These are phyloP conservation scores for Donacobius atricapilla DNA, from an alignment of 2,113 vertebrate species.

Conservation along the genomic window DNA sequence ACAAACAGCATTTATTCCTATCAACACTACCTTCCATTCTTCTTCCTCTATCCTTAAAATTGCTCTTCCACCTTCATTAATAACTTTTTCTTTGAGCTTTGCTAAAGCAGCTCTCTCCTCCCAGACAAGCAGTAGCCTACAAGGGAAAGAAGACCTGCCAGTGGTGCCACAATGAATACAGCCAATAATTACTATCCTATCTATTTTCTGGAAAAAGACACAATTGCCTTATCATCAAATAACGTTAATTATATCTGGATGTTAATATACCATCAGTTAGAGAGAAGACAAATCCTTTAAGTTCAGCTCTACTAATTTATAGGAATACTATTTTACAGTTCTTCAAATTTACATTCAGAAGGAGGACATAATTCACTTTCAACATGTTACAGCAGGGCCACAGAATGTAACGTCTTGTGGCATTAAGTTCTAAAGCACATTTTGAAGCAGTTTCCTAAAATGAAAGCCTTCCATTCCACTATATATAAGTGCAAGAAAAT, in stretches of 20 bases:
- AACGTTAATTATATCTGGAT: not conserved
- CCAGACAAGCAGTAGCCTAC: conserved; percentile 82
- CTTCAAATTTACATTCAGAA: not conserved
- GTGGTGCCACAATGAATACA: not conserved
- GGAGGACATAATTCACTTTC: not conserved
- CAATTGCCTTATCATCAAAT: not conserved
- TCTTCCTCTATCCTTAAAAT: conserved; percentile 89
- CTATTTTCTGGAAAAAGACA: not conserved
- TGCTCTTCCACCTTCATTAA: conserved; percentile 84
- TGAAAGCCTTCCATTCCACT: not conserved
- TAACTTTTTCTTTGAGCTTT: conserved; percentile 85
- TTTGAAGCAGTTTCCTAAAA: not conserved
- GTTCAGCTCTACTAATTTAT: not conserved
- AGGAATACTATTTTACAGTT: not conserved
- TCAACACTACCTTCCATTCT: conserved; percentile 87
- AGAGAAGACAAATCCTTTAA: not conserved
- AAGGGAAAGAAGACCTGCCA: conserved; percentile 3
- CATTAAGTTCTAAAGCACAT: not conserved
- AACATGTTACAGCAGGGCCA: not conserved
- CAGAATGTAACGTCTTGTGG: not conserved
- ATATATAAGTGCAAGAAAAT: not conserved
- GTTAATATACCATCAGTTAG: not conserved
- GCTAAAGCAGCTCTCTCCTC: conserved; percentile 86
- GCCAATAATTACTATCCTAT: not conserved
- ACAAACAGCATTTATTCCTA: not conserved